Percentiles rank a stretch among this genome's conserved stretches.
These are phyloP conservation scores for Hyposmocoma kahamanoa DNA, from an alignment of 1,140 invertebrate genomes.

Conservation along the genomic window DNA sequence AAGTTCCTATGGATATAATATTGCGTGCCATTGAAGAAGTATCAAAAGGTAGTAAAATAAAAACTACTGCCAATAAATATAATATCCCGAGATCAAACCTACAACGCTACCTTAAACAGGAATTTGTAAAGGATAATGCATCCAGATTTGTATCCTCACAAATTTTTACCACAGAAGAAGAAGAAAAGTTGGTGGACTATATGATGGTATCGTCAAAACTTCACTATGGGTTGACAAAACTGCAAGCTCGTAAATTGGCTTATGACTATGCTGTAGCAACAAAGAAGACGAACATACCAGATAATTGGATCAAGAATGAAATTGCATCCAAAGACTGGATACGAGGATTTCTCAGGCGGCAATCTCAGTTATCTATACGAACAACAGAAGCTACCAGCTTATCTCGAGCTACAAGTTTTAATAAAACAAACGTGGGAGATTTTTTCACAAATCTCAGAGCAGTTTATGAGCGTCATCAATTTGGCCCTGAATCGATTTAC, in stretches of 20 bases:
- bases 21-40: too few relatives aligned
- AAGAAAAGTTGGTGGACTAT: conserved; percentile 24
- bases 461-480: conserved; percentile 1
- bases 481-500: not conserved
- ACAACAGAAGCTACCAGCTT: conserved; percentile 38
- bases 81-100: conserved; percentile 21
- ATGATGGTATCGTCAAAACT: conserved; percentile 28
- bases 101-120: conserved; percentile 20
- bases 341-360: conserved; percentile 37
- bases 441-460: conserved; percentile 19
- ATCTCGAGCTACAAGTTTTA: conserved; percentile 34
- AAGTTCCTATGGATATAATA: too few relatives aligned
- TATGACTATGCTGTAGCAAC: conserved; percentile 25
- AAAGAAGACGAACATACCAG: conserved; percentile 16
- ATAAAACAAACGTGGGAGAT: conserved; percentile 26
- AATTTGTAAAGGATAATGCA: conserved; percentile 15
- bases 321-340: conserved; percentile 38
- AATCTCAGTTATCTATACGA: conserved; percentile 35
- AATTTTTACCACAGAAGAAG: conserved; percentile 18
- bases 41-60: conserved; percentile 24
- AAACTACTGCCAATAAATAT: conserved; percentile 23
- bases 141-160: conserved; percentile 3
- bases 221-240: conserved; percentile 24
- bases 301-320: conserved; percentile 18
- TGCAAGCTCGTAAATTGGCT: conserved; percentile 26